These are phyloP conservation scores for Chaetodon trifascialis DNA, from an alignment of 2,113 vertebrate genomes.

Conservation along the genomic window DNA sequence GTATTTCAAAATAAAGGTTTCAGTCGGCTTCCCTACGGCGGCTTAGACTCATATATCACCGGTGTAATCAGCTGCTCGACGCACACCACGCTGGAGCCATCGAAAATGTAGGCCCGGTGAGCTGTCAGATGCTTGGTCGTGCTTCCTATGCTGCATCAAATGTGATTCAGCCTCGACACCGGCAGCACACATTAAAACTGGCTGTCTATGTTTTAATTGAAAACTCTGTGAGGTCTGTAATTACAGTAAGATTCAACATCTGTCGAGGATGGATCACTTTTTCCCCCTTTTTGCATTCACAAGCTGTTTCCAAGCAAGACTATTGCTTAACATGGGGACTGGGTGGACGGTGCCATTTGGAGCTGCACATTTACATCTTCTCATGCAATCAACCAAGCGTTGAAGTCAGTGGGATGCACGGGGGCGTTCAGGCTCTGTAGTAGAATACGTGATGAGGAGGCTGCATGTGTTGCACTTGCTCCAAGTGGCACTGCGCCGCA, in stretches of 20 bases:
- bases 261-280: not conserved
- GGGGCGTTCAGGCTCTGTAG: conserved; percentile 59
- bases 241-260: not conserved
- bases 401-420: conserved; percentile 50
- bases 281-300: not conserved
- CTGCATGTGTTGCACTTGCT: conserved; percentile 67
- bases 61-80: conserved; percentile 57
- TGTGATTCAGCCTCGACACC: conserved; percentile 8
- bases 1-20: conserved; percentile 58
- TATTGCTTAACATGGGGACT: conserved; percentile 4
- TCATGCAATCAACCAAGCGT: conserved; percentile 45
- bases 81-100: conserved; percentile 56
- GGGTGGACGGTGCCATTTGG: conserved; percentile 51
- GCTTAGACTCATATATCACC: conserved; percentile 21
- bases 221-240: not conserved
- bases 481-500: conserved; percentile 22
- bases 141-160: conserved; percentile 55
- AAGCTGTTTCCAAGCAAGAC: not conserved
- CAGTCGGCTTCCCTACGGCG: not conserved
- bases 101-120: conserved; percentile 68
- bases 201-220: not conserved
- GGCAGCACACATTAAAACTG: not conserved
- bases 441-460: conserved; percentile 74
- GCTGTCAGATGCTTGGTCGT: conserved; percentile 62
- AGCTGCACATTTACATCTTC: conserved; percentile 48